Evolutionary conservation across 2,888 invertebrate species (phyloP), one percentile per base, ranked within the genome.

Genomic region (Drosophila siamana): DNA sequence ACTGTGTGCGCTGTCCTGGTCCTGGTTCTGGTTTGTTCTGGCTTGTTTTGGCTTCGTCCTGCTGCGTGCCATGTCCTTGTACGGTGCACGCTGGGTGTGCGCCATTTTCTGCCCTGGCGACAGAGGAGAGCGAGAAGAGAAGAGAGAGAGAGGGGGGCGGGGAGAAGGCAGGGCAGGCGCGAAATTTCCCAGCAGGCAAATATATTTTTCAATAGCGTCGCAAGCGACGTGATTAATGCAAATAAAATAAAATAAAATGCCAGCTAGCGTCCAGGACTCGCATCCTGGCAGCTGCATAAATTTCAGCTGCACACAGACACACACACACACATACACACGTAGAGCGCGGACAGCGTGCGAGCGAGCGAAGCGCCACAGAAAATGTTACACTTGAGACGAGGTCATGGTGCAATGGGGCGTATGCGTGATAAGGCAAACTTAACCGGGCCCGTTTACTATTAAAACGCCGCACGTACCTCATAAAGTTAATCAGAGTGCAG

Each of bases 161-260:
- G 4, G 15, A 2, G 8, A 9, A 57, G 43, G 46, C 55, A 48
- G 69, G 63, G 70, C 63, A 76, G 52, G 76, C 76, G 77, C 78
- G 78, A 75, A 86, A 85, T 88, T 85, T 88, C 85, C 85, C 85
- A 88, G 79, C 87, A 88, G 85, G 85, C 89, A 85, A 85, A 85
- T 85, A 85, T 85, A 85, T 85, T 85, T 85, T 85, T 86, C 88
- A 85, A 85, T 88, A 85, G 85, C 88, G 87, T 79, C 85, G 80
- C 87, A 47, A 66, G 87, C 85, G 87, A 86, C 85, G 85, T 85
- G 88, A 85, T 85, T 85, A 85, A 85, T 85, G 85, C 85, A 85
- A 85, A 85, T 85, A 88, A 88, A 88, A 85, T 85, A 86, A 83
- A 83, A 83, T 87, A 79, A 85, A 74, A 81, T 57, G 75, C 78